A percentile compares a stretch with the other conserved stretches of the same genome.
Evolutionary conservation across 2,888 invertebrate genomes (phyloP).

Genomic region (Pyrgus malvae): DNA sequence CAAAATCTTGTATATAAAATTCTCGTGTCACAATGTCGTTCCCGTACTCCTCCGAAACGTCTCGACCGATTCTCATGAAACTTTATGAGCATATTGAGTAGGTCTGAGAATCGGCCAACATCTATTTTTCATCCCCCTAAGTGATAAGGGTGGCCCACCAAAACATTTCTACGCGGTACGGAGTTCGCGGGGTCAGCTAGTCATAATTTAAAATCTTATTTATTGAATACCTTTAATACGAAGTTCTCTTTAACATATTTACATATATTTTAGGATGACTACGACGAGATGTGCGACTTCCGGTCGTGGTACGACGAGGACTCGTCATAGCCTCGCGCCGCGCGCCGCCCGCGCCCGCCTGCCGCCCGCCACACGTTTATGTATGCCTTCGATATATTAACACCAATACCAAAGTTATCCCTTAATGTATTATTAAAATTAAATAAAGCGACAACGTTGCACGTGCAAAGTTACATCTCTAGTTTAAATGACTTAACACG

Average conservation of each 20-base stretch:
- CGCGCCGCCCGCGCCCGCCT: conserved; percentile 18
- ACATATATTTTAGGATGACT: conserved; percentile 61
- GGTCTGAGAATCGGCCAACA: too few relatives aligned
- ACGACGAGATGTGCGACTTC: conserved; percentile 71
- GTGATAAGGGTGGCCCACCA: too few relatives aligned
- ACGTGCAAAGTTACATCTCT: conserved; percentile 45
- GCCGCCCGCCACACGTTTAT: conserved; percentile 29
- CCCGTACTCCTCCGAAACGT: too few relatives aligned
- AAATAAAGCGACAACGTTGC: conserved; percentile 53
- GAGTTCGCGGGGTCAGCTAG: too few relatives aligned
- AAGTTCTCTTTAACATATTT: neutral
- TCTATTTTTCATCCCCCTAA: too few relatives aligned
- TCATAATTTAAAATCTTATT: too few relatives aligned
- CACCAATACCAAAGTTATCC: conserved; percentile 78
- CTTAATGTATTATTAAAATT: conserved; percentile 46
- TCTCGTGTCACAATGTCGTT: too few relatives aligned
- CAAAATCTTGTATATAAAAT: too few relatives aligned
- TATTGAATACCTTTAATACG: too few relatives aligned
- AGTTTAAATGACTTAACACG: conserved; percentile 47
- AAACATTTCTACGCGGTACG: too few relatives aligned
- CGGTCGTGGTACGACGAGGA: conserved; percentile 77
- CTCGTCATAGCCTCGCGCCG: conserved; percentile 64
- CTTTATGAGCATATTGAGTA: too few relatives aligned
- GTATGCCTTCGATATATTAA: conserved; percentile 51
- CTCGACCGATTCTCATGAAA: too few relatives aligned